phyloP scores from a whole-genome alignment of 2,888 invertebrate genomes.

The Leptopilina myrica region DNA sequence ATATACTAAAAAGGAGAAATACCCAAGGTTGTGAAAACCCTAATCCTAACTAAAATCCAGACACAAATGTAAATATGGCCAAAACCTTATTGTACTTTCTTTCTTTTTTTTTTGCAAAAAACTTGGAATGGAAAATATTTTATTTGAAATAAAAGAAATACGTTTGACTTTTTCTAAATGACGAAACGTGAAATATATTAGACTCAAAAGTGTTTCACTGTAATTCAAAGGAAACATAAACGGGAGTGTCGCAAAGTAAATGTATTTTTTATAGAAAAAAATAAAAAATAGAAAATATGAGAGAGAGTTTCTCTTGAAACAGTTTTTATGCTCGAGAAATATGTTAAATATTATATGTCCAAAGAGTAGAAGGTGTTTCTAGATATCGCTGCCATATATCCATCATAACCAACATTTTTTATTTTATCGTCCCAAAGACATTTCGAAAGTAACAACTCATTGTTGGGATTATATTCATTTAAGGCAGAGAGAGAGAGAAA shows the following conservation, averaged over 20 bases:
- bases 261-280: conserved; percentile 1
- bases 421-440: conserved; percentile 22
- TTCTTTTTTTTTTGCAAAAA: no score
- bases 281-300: conserved; percentile 9
- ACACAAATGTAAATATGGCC: not conserved
- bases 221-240: not conserved
- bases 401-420: conserved; percentile 23
- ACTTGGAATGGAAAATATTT: not conserved
- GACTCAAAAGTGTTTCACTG: not conserved
- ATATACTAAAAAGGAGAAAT: conserved; percentile 40
- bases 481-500: not conserved
- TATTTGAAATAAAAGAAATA: not conserved
- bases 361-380: conserved; percentile 8
- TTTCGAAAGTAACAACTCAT: conserved; percentile 23
- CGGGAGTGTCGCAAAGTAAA: not conserved
- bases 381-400: conserved; percentile 13
- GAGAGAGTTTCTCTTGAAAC: not conserved
- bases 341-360: conserved; percentile 20
- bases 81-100: not conserved
- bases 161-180: not conserved
- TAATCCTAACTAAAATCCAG: conserved; percentile 22
- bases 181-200: not conserved
- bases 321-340: not conserved
- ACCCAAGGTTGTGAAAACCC: not conserved
- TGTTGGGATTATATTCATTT: not conserved